These are phyloP conservation scores for Glyptemys insculpta DNA, from an alignment of 2,797 vertebrate species.

Conservation along the genomic window DNA sequence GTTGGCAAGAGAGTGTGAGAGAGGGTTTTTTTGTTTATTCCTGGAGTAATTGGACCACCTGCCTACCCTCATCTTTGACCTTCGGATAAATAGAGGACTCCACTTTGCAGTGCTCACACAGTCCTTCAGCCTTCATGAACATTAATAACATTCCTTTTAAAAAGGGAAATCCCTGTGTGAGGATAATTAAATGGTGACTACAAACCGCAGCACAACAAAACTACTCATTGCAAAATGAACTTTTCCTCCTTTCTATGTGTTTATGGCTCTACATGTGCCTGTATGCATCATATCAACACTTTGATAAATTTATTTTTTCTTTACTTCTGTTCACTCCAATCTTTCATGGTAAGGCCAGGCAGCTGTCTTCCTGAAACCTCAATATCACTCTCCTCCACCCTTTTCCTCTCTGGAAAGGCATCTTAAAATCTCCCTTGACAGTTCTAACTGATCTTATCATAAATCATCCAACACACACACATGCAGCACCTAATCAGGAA, in stretches of 20 bases:
- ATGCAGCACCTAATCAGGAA: slow-evolving; percentile 35
- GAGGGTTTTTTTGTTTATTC: neutral
- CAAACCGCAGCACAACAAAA: slow-evolving; percentile 41
- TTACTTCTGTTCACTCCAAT: slow-evolving; percentile 35
- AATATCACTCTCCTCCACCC: neutral
- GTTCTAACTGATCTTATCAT: neutral
- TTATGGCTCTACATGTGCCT: neutral
- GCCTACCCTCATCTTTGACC: slow-evolving; percentile 38
- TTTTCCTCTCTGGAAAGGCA: neutral
- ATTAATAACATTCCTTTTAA: slow-evolving; percentile 49
- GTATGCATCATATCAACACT: slow-evolving; percentile 4
- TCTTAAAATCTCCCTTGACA: slow-evolving; percentile 48
- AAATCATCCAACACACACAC: neutral
- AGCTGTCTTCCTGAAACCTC: slow-evolving; percentile 10
- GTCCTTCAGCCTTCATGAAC: slow-evolving; percentile 16
- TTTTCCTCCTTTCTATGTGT: neutral
- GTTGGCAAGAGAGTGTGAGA: neutral
- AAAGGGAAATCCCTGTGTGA: slow-evolving; percentile 52
- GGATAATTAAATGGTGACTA: slow-evolving; percentile 56
- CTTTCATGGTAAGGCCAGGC: neutral
- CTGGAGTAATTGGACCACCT: slow-evolving; percentile 32
- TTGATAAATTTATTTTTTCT: slow-evolving; percentile 41
- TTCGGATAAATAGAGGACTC: slow-evolving; percentile 50
- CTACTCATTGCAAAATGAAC: slow-evolving; percentile 40
- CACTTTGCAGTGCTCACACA: fast-evolving